phyloP scores from a whole-genome alignment of 2,888 invertebrate species.

The Tenodera sinensis region DNA sequence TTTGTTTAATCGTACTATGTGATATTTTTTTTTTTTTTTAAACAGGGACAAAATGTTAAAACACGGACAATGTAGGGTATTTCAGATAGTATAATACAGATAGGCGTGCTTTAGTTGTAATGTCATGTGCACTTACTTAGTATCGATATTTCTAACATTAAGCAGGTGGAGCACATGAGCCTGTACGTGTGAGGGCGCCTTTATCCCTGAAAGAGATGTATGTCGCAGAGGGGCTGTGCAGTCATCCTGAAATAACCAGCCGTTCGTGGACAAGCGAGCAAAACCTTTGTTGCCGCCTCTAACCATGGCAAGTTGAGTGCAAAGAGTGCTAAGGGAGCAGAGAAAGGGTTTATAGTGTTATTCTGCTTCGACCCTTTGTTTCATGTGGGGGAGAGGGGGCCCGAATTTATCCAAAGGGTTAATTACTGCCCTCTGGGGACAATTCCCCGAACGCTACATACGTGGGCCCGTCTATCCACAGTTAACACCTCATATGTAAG shows the following conservation, averaged over 20 bases:
- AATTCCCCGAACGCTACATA: neutral
- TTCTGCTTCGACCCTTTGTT: neutral
- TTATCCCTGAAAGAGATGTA: neutral
- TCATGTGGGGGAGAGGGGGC: neutral
- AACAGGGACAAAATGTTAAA: too few species aligned
- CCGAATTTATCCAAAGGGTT: conserved; percentile 18
- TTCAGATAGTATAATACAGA: too few species aligned
- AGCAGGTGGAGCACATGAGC: too few species aligned
- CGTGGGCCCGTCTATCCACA: neutral
- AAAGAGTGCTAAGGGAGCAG: neutral
- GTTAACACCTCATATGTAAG: neutral
- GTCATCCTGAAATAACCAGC: conserved; percentile 9
- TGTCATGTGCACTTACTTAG: too few species aligned
- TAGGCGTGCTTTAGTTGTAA: too few species aligned
- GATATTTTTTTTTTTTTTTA: too few species aligned
- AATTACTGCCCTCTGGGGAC: conserved; percentile 5
- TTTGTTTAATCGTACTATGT: too few species aligned
- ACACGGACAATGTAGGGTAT: too few species aligned
- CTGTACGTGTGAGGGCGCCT: neutral
- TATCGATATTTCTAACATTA: too few species aligned
- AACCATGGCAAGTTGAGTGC: neutral
- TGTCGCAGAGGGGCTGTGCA: neutral
- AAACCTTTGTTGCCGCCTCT: conserved; percentile 1
- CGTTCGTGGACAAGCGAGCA: neutral
- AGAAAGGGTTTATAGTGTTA: neutral